phyloP scores from a whole-genome alignment of 2,113 vertebrate species.

The Phrynosoma blainvillii region DNA sequence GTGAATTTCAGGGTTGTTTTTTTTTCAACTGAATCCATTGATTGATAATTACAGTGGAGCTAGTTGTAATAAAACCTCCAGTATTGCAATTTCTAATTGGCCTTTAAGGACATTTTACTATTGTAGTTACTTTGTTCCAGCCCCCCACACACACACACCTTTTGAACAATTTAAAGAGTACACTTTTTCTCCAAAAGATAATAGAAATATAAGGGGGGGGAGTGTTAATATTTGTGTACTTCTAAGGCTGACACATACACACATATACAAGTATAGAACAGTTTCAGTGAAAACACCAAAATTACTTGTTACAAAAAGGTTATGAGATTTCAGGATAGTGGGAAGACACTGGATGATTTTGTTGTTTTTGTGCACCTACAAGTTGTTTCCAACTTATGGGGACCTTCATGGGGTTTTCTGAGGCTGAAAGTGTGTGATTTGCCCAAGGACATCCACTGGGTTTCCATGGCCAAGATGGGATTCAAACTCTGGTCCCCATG shows the following conservation, averaged over 20 bases:
- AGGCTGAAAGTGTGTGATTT: no score
- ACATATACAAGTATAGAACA: background rate
- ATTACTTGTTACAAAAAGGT: background rate
- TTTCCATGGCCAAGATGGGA: no score
- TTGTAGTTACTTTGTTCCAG: slow-evolving; percentile 83
- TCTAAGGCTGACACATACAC: background rate
- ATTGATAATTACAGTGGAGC: slow-evolving; percentile 87
- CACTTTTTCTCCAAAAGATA: slow-evolving; percentile 60
- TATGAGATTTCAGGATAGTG: background rate
- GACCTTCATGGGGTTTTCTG: no score
- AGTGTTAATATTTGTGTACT: background rate
- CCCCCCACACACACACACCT: slow-evolving; percentile 39
- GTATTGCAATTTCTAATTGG: slow-evolving; percentile 85
- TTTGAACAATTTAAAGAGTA: slow-evolving; percentile 74
- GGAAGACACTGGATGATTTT: background rate
- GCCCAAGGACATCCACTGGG: no score
- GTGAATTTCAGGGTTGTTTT: slow-evolving; percentile 76
- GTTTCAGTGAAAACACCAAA: no score
- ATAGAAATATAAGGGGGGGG: slow-evolving; percentile 53
- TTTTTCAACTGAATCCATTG: slow-evolving; percentile 79
- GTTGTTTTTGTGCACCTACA: no score
- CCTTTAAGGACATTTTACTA: slow-evolving; percentile 84
- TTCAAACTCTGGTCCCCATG: no score
- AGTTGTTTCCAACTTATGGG: no score
- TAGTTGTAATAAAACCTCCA: slow-evolving; percentile 83